phyloP scores from a whole-genome alignment of 2,113 vertebrate genomes.

The Python bivittatus region DNA sequence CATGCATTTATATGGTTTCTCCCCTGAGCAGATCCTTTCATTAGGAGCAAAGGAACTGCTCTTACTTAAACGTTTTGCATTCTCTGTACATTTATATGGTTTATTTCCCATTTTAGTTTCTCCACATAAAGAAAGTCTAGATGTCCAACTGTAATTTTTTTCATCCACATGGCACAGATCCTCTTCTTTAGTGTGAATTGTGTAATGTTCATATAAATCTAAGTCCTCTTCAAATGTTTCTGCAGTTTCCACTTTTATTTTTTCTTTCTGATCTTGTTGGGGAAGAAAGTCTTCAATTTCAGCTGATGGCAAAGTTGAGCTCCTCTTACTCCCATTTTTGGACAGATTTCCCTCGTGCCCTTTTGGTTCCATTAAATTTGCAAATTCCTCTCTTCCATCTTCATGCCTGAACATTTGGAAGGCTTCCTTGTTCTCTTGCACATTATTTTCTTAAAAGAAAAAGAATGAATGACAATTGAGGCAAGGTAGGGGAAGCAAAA shows the following conservation, averaged over 20 bases:
- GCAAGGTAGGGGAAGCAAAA: background rate
- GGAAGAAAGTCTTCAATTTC: background rate
- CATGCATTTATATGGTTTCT: background rate
- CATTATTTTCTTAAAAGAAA: background rate
- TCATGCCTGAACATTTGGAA: background rate
- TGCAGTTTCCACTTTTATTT: background rate
- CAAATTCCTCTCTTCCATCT: background rate
- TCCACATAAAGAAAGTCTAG: background rate
- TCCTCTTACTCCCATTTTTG: background rate
- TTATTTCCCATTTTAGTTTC: background rate
- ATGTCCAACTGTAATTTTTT: background rate
- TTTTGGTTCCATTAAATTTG: background rate
- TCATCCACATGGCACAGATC: background rate
- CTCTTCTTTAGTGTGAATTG: background rate
- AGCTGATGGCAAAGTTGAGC: background rate
- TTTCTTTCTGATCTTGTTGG: background rate
- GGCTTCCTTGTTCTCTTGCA: background rate
- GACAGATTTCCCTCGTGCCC: background rate
- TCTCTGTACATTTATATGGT: background rate
- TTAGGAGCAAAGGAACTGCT: background rate
- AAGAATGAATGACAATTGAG: background rate
- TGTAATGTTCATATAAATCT: background rate
- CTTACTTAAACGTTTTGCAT: background rate
- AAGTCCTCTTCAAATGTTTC: background rate
- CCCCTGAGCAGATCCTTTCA: background rate